Percentiles rank a stretch among this genome's conserved stretches.
Evolutionary conservation across 2,797 vertebrate species (phyloP).

Genomic region (Characodon lateralis): DNA sequence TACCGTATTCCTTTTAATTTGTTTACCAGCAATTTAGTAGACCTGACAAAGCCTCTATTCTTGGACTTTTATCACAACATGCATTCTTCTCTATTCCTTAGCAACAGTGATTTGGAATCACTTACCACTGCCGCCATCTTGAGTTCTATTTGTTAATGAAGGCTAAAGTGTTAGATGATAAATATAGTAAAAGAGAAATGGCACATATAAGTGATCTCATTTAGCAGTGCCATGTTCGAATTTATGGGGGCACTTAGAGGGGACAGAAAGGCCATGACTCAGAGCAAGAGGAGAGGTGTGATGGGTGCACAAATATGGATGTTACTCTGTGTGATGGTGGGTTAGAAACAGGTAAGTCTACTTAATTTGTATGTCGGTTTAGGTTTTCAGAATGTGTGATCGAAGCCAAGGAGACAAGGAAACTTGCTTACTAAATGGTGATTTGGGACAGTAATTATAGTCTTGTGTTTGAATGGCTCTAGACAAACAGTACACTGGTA

Average conservation of each 20-base stretch:
- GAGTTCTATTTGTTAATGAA: slow-evolving; percentile 87
- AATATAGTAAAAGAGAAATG: slow-evolving; percentile 84
- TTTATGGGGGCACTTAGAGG: slow-evolving; percentile 85
- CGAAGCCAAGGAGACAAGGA: neutral
- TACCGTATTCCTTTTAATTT: neutral
- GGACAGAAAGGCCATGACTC: slow-evolving; percentile 81
- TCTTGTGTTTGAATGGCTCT: neutral
- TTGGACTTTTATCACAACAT: slow-evolving; percentile 39
- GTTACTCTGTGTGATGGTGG: slow-evolving; percentile 3
- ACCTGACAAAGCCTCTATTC: slow-evolving; percentile 36
- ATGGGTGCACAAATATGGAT: slow-evolving; percentile 54
- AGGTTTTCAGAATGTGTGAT: slow-evolving; percentile 5
- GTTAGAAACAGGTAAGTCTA: slow-evolving; percentile 2
- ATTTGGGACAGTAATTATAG: neutral
- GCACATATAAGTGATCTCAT: slow-evolving; percentile 86
- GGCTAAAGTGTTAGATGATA: slow-evolving; percentile 86
- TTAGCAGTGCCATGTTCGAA: slow-evolving; percentile 84
- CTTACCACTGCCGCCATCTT: slow-evolving; percentile 61
- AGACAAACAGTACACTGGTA: neutral
- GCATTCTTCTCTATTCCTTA: slow-evolving; percentile 48
- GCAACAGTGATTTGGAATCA: slow-evolving; percentile 71
- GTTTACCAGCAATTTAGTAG: slow-evolving; percentile 24
- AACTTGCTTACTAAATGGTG: neutral
- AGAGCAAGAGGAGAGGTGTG: slow-evolving; percentile 69
- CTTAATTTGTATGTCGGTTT: neutral